These are phyloP conservation scores for Acrocephalus kingi DNA, from an alignment of 2,113 vertebrate species.

Conservation along the genomic window DNA sequence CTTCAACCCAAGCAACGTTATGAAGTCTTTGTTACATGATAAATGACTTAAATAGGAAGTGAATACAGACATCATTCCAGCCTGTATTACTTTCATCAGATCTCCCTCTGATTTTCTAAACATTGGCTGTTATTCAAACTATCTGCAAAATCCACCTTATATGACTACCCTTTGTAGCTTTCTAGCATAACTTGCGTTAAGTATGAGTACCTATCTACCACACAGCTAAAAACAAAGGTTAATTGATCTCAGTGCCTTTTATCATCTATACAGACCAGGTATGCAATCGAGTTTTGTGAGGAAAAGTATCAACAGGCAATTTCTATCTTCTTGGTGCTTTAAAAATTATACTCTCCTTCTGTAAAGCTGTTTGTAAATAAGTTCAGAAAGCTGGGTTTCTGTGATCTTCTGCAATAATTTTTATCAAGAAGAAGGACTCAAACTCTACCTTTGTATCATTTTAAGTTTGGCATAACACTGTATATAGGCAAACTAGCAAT, in stretches of 20 bases:
- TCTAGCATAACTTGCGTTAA: background rate
- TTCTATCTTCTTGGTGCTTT: background rate
- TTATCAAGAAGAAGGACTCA: background rate
- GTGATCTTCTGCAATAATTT: background rate
- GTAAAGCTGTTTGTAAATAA: background rate
- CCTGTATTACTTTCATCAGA: background rate
- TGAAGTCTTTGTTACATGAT: background rate
- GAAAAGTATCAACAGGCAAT: background rate
- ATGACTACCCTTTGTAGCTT: background rate
- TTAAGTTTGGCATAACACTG: background rate
- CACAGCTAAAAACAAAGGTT: background rate
- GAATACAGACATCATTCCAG: background rate
- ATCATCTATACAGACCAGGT: fast-evolving
- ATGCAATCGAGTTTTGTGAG: background rate
- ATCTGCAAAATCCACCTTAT: background rate
- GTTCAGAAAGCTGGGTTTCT: background rate
- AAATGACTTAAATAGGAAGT: background rate
- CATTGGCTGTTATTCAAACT: background rate
- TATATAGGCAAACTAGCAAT: background rate
- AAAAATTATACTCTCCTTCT: background rate
- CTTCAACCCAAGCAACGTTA: background rate
- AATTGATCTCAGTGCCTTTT: background rate
- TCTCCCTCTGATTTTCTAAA: background rate
- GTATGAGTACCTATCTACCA: background rate
- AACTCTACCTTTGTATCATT: background rate